A percentile compares a stretch with the other conserved stretches of the same genome.
Conservation (phyloP, 2,113 vertebrate genomes). For the Ciconia stormi region DNA sequence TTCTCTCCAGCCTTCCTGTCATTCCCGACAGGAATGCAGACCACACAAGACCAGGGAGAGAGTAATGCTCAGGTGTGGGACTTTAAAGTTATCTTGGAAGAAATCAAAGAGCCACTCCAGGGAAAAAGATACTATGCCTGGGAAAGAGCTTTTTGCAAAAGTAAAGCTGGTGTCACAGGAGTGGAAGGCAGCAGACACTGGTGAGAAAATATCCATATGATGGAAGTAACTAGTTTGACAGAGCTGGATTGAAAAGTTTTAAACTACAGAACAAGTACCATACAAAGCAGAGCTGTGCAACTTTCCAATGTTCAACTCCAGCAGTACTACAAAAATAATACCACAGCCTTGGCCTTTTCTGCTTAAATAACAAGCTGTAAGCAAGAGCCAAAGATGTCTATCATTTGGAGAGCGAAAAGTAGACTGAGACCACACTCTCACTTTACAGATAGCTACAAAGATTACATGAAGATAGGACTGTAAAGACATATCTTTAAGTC, state of each 20-base stretch:
- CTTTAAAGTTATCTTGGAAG: background rate
- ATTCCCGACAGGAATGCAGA: rapidly evolving
- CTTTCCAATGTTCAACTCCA: background rate
- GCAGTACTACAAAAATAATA: conserved; percentile 3
- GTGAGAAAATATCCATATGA: background rate
- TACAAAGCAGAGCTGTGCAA: background rate
- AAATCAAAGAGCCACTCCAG: background rate
- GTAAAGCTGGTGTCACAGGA: background rate
- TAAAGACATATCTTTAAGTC: conserved; percentile 68
- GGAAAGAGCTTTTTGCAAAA: background rate
- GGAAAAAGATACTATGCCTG: background rate
- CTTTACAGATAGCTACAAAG: conserved; percentile 67
- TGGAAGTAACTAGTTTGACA: background rate
- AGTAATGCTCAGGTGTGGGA: background rate
- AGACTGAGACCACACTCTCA: conserved; percentile 57
- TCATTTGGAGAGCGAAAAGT: conserved; percentile 62
- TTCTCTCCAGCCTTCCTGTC: background rate
- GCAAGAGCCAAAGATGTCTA: conserved; percentile 63
- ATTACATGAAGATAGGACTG: conserved; percentile 67
- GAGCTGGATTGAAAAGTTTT: background rate
- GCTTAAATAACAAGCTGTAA: conserved; percentile 57
- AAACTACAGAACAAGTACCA: background rate
- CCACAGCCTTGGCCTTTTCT: conserved; percentile 54
- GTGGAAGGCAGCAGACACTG: background rate
- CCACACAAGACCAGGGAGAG: background rate